Evolutionary conservation across 2,888 invertebrate genomes (phyloP), one percentile per base, ranked within the genome.

Genomic region (Camponotus fellah): DNA sequence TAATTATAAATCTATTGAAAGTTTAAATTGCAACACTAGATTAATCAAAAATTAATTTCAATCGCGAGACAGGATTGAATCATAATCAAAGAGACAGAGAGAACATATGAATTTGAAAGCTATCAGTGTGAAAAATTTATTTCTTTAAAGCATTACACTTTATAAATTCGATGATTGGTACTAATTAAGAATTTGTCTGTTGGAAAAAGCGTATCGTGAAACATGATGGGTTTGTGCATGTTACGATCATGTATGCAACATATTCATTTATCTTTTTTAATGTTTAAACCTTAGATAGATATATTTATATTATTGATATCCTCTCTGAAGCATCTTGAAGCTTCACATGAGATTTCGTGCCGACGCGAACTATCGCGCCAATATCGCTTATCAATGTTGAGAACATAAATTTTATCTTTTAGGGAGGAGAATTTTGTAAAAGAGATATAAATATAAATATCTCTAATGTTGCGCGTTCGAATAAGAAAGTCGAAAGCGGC

Each of bases 321-420:
- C 9, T 77, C 62, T 86, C 74, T 68, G 83, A 81, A 69, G 60
- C 43, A 43, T 62, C 75, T 87, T 74, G 32, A 76, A 74, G 82
- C 69, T 84, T 88, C 62, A 64, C 60, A 69, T 60, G 81, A 68
- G 79, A 80, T 83, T 88, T 83, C 56, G 77, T 75, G 81, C 83
- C 86, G 86, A 77, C 46, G 76, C 68, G 37, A 80, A 62, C n/a
- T 46, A 80, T 62, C 72, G 79, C 56, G 58, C 65, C 75, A 58
- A 81, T 84, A 81, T 86, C 60, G 77, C 87, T 88, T 83, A 71
- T 86, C 84, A 75, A 58, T 77, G 85, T 76, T 80, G 79, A 82
- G 66, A 17, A 72, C 82, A 75, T 79, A 82, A 84, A 77, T 84
- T 83, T 83, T 88, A 85, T 82, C 85, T 69, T 72, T 53, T 53